Conservation (phyloP, 2,113 vertebrate species). For the Lamprotornis superbus region DNA sequence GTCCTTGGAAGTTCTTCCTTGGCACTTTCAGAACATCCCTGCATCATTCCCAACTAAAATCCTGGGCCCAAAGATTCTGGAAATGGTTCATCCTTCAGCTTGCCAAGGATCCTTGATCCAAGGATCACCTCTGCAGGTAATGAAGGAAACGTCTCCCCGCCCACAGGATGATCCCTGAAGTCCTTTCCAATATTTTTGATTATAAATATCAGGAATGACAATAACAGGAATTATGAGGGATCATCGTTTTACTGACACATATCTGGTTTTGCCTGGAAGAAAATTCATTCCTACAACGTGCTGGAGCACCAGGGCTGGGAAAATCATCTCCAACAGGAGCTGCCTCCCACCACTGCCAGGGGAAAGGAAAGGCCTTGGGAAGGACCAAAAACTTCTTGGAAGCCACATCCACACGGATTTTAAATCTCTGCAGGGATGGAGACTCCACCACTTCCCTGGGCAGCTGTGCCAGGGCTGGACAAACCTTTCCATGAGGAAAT, state of each 20-base stretch:
- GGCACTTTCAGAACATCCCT: background rate
- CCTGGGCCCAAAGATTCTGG: background rate
- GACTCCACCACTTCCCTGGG: background rate
- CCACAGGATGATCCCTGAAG: background rate
- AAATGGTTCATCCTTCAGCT: background rate
- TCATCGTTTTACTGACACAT: background rate
- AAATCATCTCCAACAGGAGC: background rate
- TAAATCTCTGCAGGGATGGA: background rate
- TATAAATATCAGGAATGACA: background rate
- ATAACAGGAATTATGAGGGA: background rate
- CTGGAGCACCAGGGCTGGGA: background rate
- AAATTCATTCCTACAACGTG: background rate
- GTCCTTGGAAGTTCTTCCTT: background rate
- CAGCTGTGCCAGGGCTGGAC: background rate
- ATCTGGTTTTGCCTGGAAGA: background rate
- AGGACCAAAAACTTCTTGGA: background rate
- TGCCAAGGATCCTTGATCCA: background rate
- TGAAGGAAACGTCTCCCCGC: background rate
- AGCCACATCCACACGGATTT: background rate
- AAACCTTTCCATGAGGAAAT: background rate
- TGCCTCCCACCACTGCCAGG: no score
- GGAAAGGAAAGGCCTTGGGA: background rate
- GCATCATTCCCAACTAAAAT: background rate
- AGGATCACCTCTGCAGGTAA: background rate
- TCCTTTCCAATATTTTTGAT: background rate